Conservation (phyloP, 37 sponge, comb jelly and placozoan genomes). For the Crambe crambe region DNA sequence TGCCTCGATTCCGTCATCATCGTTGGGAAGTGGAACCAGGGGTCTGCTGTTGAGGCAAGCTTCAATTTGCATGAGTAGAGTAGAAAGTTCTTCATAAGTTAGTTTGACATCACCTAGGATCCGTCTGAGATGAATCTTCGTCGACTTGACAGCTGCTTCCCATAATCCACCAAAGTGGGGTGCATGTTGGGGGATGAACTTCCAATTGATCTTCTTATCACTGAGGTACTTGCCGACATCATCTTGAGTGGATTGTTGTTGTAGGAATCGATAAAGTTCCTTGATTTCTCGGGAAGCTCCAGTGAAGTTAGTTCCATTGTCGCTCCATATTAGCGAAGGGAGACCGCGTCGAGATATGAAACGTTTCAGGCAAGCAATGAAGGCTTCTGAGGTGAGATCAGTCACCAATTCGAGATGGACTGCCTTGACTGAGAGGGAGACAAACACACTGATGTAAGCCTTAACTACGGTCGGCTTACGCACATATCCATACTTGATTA, state of each 20-base stretch:
- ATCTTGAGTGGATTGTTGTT: neutral
- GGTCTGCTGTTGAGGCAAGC: too few relatives aligned
- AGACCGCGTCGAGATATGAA: slow-evolving; percentile 44
- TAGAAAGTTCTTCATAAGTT: too few relatives aligned
- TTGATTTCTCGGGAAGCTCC: neutral
- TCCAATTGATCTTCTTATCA: too few relatives aligned
- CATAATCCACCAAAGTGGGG: slow-evolving; percentile 13
- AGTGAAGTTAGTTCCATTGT: slow-evolving; percentile 53
- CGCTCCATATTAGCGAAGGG: slow-evolving; percentile 46
- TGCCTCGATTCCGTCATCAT: too few relatives aligned
- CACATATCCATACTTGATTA: slow-evolving; percentile 14
- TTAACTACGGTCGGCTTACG: slow-evolving; percentile 18
- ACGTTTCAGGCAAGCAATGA: slow-evolving; percentile 33
- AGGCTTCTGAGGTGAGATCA: slow-evolving; percentile 32
- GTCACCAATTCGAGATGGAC: slow-evolving; percentile 46
- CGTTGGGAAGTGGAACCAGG: too few relatives aligned
- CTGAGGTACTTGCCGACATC: too few relatives aligned
- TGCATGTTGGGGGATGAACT: neutral
- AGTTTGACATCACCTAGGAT: neutral
- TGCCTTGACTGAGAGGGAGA: slow-evolving; percentile 44
- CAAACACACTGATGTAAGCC: slow-evolving; percentile 52
- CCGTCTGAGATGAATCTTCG: neutral
- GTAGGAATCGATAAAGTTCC: neutral
- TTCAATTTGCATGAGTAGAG: too few relatives aligned
- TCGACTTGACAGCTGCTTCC: slow-evolving; percentile 11